phyloP scores from a whole-genome alignment of 1,140 invertebrate species.

The Wasmannia auropunctata region DNA sequence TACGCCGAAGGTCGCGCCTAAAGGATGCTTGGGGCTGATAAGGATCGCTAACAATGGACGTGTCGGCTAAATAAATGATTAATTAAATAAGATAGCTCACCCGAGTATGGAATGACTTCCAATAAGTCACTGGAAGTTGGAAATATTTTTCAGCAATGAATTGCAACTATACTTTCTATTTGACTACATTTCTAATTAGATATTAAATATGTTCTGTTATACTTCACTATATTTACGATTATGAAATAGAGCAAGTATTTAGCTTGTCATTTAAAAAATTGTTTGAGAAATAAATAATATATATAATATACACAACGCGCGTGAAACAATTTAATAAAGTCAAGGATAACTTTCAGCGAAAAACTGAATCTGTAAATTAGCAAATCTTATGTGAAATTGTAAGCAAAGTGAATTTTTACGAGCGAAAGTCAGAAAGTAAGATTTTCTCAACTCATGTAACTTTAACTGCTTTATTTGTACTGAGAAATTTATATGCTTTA shows the following conservation, averaged over 20 bases:
- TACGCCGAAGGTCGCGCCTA: not conserved
- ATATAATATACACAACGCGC: not conserved
- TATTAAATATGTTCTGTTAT: not conserved
- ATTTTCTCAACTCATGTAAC: too few species aligned
- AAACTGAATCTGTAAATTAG: not conserved
- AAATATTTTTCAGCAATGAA: not conserved
- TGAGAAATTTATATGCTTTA: too few species aligned
- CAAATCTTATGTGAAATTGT: not conserved
- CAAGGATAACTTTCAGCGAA: not conserved
- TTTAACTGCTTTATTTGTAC: too few species aligned
- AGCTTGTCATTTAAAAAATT: not conserved
- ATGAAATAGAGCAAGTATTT: not conserved
- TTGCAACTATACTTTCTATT: not conserved
- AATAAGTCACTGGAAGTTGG: not conserved
- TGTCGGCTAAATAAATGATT: not conserved
- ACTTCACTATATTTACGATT: not conserved
- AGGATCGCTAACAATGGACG: constrained; percentile 33
- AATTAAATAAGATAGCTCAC: not conserved
- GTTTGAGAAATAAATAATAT: not conserved
- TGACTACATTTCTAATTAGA: not conserved
- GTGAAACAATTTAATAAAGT: not conserved
- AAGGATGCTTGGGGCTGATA: constrained; percentile 16
- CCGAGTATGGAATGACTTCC: not conserved
- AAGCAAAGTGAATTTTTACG: not conserved
- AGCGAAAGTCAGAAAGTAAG: too few species aligned